Evolutionary conservation across 2,113 vertebrate species (phyloP), one percentile per base, ranked within the genome.

Genomic region (Astatotilapia flaviijosephi): DNA sequence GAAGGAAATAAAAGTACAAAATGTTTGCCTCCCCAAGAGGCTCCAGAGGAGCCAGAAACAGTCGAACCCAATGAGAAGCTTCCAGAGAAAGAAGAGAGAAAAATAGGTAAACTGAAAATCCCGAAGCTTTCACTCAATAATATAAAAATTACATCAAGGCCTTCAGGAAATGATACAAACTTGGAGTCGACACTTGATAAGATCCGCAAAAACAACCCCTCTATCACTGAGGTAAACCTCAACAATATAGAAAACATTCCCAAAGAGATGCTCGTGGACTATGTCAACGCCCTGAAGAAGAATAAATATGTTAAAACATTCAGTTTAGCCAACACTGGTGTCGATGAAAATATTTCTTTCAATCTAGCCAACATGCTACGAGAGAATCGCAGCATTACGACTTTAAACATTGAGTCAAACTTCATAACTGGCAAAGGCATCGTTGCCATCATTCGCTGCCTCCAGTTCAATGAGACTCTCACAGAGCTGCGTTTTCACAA

Each of bases 231-330:
- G 42, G 96, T 99, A 47, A 99, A 99, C 93, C 95, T 99, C 90
- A 99, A 99, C 96, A 99, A 99, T 91, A 97, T 99, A n/a, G 99
- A 99, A 90, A 99, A 99, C 83, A 96, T 99, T 97, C 98, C 99
- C 85, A 99, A 97, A 89, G 98, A 98, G 79, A 99, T 99, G 98
- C 95, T 99, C 23, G 45, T 98, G 68, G 98, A 99, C 83, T 99
- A 98, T 3, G 98, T 99, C 73, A 97, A 97, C 0, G 97, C 97
- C 1, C 94, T 99, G 95, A 98, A 97, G 90, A 99, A 98, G 93
- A 99, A 99, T 26, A 98, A 97, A 58, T 93, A 98, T 2, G 55
- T 99, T 15, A 98, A 97, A 90, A 97, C 96, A 0, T 98, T 99
- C 90, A 99, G 98, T 42, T 95, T 99, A 80, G 97, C 98, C 12